These are phyloP conservation scores for Athene noctua DNA, from an alignment of 2,113 vertebrate species.

Conservation along the genomic window DNA sequence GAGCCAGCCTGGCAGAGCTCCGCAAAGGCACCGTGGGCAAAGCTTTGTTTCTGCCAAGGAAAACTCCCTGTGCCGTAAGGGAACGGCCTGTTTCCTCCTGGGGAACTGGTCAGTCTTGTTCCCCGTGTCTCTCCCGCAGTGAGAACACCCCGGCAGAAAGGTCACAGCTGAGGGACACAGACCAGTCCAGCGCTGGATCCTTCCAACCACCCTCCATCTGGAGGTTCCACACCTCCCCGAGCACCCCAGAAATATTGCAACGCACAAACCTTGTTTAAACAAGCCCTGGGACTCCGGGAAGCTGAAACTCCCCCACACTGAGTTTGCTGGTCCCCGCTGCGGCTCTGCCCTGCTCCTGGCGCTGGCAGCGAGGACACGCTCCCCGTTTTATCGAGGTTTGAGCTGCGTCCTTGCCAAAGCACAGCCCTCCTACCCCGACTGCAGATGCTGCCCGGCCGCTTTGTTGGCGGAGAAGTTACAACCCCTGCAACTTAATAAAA, in stretches of 20 bases:
- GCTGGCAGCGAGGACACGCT: not conserved
- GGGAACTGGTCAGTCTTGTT: slow-evolving; percentile 60
- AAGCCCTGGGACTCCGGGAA: rapidly evolving
- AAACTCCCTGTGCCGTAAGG: not conserved
- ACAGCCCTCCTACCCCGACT: rapidly evolving
- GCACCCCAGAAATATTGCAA: rapidly evolving
- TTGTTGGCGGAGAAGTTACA: not conserved
- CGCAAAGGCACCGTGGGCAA: not conserved
- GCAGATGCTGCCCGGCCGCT: not conserved
- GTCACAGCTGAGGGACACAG: not conserved
- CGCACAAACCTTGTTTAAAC: rapidly evolving
- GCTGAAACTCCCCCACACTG: rapidly evolving
- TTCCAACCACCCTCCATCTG: not conserved
- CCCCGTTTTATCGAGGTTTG: rapidly evolving
- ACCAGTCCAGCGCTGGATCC: rapidly evolving
- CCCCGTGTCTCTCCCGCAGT: not conserved
- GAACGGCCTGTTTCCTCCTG: not conserved
- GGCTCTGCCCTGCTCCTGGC: rapidly evolving
- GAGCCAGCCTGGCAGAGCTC: not conserved
- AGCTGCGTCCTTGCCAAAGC: not conserved
- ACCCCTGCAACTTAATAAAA: not conserved
- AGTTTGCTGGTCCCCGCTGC: not conserved
- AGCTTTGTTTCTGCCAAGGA: slow-evolving; percentile 27
- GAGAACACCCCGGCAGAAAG: not conserved
- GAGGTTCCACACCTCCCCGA: rapidly evolving